phyloP scores from a whole-genome alignment of 1,140 invertebrate species.

The Eriosoma lanigerum region DNA sequence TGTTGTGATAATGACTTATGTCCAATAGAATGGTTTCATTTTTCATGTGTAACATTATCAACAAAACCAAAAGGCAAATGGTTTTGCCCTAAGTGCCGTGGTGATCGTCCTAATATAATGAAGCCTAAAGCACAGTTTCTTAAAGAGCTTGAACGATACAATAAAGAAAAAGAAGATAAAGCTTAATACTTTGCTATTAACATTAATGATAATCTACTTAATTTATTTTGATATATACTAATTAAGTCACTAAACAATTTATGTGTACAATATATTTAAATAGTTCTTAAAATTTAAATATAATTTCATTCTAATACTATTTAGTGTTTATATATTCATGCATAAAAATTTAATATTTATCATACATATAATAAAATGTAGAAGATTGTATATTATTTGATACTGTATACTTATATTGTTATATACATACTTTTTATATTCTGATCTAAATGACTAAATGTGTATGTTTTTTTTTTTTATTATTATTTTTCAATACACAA shows the following conservation, averaged over 20 bases:
- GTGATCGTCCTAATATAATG: conserved; percentile 89
- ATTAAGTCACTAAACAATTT: background rate
- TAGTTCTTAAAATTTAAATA: no score
- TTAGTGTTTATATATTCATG: background rate
- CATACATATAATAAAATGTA: background rate
- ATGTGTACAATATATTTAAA: no score
- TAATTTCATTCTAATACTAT: background rate
- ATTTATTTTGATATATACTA: conserved; percentile 5
- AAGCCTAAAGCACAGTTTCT: conserved; percentile 88
- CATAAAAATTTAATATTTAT: conserved; percentile 6
- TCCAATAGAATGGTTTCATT: conserved; percentile 99
- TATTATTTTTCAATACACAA: no score
- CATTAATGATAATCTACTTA: background rate
- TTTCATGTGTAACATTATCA: conserved; percentile 93
- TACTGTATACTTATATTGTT: background rate
- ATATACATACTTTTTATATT: background rate
- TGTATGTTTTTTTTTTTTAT: no score
- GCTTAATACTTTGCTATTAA: conserved; percentile 49
- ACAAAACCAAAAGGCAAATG: conserved; percentile 98
- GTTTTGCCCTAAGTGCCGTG: conserved; percentile 94
- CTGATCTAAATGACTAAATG: background rate
- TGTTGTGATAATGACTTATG: conserved; percentile 97
- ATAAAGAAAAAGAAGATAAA: conserved; percentile 89
- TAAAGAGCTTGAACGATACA: conserved; percentile 85
- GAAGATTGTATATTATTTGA: background rate